Evolutionary conservation across 2,797 vertebrate genomes (phyloP), one percentile per base, ranked within the genome.

Genomic region (Pangasius djambal): DNA sequence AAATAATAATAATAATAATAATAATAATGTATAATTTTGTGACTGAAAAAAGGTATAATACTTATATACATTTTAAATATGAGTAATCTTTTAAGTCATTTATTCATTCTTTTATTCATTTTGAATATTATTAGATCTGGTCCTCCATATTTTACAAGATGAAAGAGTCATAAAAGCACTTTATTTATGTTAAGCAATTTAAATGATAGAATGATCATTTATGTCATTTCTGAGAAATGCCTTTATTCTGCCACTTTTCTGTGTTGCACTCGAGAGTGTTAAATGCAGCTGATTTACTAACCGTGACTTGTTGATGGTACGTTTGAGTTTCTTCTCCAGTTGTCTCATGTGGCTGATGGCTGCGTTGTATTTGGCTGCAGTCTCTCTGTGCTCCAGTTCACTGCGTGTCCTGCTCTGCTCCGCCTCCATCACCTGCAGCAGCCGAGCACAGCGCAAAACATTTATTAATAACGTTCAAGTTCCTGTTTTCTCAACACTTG

Each of bases 271-370:
- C 4, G 75, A 52, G 48, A 7, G 13, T 52, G 25, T 81, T 48
- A n/a, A 44, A 18, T 5, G 25, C 59, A 48, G 31, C 34, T 2
- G 70, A 28, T 44, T 25, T 12, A 92, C 97, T 34, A 92, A 99
- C 98, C 97, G 98, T 69, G 98, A 99, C 95, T 99, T 99, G 96
- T 96, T 98, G 94, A 99, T 98, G 92, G 97, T 96, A 93, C 98
- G 96, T 93, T 98, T 99, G 88, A 99, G 96, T 88, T 98, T 99
- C 96, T 98, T 99, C 95, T 99, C 98, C 86, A 99, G 93, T 90
- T 99, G 98, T 87, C 96, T 97, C 98, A 99, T 98, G 93, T 97
- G 97, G 90, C 96, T 93, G 93, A 98, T 97, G 77, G 98, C 97
- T 0, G 97, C 96, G 0, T 97, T 98, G 94, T 99, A 97, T 90